phyloP scores from a whole-genome alignment of 2,113 vertebrate species.

The Pomatostomus ruficeps region DNA sequence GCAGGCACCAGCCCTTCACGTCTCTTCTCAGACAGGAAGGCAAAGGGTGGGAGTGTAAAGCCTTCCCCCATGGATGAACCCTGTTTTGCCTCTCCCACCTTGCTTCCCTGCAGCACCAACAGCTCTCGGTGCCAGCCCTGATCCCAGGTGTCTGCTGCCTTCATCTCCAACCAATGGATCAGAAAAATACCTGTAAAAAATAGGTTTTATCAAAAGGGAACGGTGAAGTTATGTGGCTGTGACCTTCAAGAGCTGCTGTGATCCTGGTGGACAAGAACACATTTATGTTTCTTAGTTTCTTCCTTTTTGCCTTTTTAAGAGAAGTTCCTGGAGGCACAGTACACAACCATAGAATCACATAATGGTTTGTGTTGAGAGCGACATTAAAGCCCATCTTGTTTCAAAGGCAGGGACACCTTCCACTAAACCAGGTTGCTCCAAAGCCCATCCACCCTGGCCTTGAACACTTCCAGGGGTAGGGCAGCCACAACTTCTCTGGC shows the following conservation, averaged over 20 bases:
- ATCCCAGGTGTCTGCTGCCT: background rate
- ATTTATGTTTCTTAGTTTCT: background rate
- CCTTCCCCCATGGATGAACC: background rate
- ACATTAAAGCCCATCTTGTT: background rate
- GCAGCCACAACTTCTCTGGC: background rate
- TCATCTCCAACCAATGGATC: background rate
- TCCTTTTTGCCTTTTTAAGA: background rate
- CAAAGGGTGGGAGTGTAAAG: background rate
- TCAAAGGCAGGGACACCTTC: background rate
- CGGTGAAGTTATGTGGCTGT: background rate
- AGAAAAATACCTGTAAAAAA: background rate
- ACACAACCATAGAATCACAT: background rate
- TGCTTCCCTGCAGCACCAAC: rapidly evolving
- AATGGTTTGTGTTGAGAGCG: background rate
- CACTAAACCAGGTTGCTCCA: background rate
- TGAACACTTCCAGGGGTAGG: background rate
- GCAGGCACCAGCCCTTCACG: background rate
- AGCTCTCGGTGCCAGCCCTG: background rate
- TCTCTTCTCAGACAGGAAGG: background rate
- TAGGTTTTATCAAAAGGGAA: background rate
- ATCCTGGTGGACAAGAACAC: background rate
- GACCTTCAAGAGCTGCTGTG: background rate
- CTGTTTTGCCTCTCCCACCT: background rate
- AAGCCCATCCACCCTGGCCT: background rate
- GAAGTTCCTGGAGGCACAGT: background rate